These are phyloP conservation scores for Brachionus rubens DNA, from an alignment of 1,140 invertebrate species.

Conservation along the genomic window DNA sequence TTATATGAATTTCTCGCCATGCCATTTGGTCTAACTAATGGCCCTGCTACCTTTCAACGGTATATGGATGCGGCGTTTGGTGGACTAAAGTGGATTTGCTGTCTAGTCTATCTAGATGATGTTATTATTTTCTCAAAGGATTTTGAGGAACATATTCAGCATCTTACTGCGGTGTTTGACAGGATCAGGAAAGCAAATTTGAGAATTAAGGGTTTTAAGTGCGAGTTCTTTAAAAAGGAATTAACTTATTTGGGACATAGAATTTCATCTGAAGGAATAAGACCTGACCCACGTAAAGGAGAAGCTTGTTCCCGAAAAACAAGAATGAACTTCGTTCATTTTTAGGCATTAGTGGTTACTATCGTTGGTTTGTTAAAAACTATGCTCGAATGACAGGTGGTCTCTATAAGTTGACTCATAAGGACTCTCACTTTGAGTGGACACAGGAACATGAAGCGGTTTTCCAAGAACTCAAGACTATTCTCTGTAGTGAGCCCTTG, in stretches of 20 bases:
- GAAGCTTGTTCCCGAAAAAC: slow-evolving; percentile 34
- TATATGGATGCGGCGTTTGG: slow-evolving; percentile 50
- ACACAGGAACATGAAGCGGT: slow-evolving; percentile 42
- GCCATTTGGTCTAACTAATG: slow-evolving; percentile 59
- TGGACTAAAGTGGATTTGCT: background rate
- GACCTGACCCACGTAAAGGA: slow-evolving; percentile 27
- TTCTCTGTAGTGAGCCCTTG: slow-evolving; percentile 47
- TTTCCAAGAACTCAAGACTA: slow-evolving; percentile 48
- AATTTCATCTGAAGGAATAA: slow-evolving; percentile 45
- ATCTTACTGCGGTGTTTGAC: slow-evolving; percentile 54
- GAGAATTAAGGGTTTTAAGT: slow-evolving; percentile 60
- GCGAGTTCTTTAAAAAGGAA: slow-evolving; percentile 55
- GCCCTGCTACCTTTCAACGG: slow-evolving; percentile 55
- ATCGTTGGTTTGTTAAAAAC: slow-evolving; percentile 48
- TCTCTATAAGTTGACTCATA: slow-evolving; percentile 48
- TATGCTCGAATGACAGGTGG: slow-evolving; percentile 47
- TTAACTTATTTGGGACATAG: slow-evolving; percentile 57
- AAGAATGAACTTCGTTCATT: slow-evolving; percentile 47
- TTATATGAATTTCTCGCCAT: slow-evolving; percentile 52
- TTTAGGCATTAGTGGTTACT: slow-evolving; percentile 48
- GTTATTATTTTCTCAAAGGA: slow-evolving; percentile 55
- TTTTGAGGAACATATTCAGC: slow-evolving; percentile 57
- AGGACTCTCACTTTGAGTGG: slow-evolving; percentile 48
- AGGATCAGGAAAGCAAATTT: slow-evolving; percentile 55
- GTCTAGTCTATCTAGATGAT: slow-evolving; percentile 61